Conservation (phyloP, 2,113 vertebrate genomes). For the Heliornis fulica region DNA sequence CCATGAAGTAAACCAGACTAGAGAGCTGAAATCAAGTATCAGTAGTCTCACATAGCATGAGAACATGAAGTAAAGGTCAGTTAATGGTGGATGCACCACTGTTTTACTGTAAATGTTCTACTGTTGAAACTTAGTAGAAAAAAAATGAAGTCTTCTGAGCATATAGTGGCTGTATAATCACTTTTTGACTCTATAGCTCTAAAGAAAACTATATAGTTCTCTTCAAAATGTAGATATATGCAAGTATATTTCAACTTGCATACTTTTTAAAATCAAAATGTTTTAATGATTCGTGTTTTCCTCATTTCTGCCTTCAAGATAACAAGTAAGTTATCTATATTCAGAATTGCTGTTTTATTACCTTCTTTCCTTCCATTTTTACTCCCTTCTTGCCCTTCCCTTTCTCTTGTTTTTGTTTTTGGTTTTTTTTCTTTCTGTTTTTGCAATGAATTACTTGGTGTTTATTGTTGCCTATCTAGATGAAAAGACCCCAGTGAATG, state of each 20-base stretch:
- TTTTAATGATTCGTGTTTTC: background rate
- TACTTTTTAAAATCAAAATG: too few species aligned
- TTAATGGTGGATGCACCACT: background rate
- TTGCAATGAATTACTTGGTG: background rate
- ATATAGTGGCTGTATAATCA: background rate
- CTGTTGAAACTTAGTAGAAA: background rate
- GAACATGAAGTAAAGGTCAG: background rate
- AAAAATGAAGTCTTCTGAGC: background rate
- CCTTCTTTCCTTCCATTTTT: background rate
- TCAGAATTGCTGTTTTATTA: background rate
- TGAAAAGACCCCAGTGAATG: background rate
- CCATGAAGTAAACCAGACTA: background rate
- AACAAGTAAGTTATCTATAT: background rate
- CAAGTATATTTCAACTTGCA: too few species aligned
- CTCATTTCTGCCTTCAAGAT: background rate
- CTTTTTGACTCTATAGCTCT: too few species aligned
- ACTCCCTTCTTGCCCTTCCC: background rate
- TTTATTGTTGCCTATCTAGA: background rate
- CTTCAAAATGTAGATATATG: too few species aligned
- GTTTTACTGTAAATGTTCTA: background rate
- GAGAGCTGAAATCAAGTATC: background rate
- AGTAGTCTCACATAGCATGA: background rate
- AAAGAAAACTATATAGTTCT: too few species aligned
- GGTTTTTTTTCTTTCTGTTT: too few species aligned
- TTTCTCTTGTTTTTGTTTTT: background rate